Conservation (phyloP, 2,113 vertebrate species). For the Agapornis roseicollis region DNA sequence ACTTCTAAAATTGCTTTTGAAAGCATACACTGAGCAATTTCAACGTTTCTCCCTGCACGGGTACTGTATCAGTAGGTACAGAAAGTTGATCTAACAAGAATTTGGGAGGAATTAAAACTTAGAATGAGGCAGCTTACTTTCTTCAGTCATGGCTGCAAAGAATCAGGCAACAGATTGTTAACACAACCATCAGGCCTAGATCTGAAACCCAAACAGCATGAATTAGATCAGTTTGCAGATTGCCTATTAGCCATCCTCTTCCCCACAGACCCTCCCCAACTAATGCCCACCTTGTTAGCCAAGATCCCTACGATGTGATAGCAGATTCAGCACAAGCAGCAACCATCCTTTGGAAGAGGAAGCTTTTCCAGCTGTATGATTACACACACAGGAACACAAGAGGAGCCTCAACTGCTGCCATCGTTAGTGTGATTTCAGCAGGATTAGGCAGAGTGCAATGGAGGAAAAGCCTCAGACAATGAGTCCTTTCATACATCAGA, state of each 20-base stretch:
- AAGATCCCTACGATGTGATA: accelerated
- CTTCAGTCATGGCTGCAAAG: background rate
- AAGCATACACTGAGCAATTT: background rate
- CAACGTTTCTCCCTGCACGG: background rate
- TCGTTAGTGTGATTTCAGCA: conserved; percentile 15
- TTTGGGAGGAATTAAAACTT: background rate
- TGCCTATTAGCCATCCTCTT: background rate
- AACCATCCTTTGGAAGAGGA: background rate
- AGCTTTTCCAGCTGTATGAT: background rate
- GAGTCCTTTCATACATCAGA: conserved; percentile 50
- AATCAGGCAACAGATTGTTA: background rate
- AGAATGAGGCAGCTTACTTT: background rate
- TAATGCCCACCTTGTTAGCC: background rate
- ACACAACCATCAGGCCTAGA: background rate
- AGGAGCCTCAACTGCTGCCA: background rate
- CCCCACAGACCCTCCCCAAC: background rate
- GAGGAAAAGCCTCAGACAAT: conserved; percentile 62
- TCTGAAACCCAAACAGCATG: background rate
- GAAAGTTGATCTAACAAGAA: background rate
- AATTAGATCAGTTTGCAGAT: background rate
- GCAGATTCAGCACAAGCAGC: background rate
- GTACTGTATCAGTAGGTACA: background rate
- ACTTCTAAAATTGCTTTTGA: background rate
- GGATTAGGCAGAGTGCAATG: conserved; percentile 35
- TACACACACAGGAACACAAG: background rate